Evolutionary conservation across 2,888 invertebrate species (phyloP).

Genomic region (Altica lythri): DNA sequence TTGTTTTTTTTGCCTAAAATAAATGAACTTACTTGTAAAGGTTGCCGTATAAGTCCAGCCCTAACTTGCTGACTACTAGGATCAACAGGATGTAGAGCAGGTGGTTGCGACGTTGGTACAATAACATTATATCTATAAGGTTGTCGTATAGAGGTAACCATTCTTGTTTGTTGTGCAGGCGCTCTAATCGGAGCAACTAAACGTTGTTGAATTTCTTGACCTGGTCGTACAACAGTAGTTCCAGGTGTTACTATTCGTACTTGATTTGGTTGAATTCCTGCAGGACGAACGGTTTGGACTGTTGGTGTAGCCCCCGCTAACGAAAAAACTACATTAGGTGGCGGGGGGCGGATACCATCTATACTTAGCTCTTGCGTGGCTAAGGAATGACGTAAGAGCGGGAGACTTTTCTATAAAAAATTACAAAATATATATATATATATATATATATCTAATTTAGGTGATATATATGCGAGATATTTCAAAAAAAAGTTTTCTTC

Average conservation of each 20-base stretch:
- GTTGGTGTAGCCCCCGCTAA: conserved; percentile 58
- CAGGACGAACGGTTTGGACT: conserved; percentile 46
- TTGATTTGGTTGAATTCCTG: conserved; percentile 23
- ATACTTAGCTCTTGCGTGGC: conserved; percentile 89
- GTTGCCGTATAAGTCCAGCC: conserved; percentile 36
- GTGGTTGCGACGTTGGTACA: conserved; percentile 56
- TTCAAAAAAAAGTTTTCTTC: too few species aligned
- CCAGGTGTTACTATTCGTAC: conserved; percentile 63
- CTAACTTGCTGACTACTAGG: conserved; percentile 38
- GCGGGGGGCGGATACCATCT: conserved; percentile 92
- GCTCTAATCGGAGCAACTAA: conserved; percentile 59
- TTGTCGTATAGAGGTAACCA: conserved; percentile 55
- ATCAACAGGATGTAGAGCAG: conserved; percentile 56
- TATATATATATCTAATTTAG: too few species aligned
- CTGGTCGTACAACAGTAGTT: conserved; percentile 58
- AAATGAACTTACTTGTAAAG: conserved; percentile 46
- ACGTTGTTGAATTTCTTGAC: conserved; percentile 62
- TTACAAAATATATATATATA: too few species aligned
- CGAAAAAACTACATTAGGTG: conserved; percentile 70
- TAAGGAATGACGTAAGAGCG: conserved; percentile 86
- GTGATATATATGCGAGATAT: too few species aligned
- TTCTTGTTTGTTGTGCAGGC: conserved; percentile 49
- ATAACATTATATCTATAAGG: conserved; percentile 50
- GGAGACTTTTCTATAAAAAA: conserved; percentile 85
- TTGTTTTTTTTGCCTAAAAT: too few species aligned